These are phyloP conservation scores for Aporophyla nigra DNA, from an alignment of 2,888 invertebrate genomes.

Conservation along the genomic window DNA sequence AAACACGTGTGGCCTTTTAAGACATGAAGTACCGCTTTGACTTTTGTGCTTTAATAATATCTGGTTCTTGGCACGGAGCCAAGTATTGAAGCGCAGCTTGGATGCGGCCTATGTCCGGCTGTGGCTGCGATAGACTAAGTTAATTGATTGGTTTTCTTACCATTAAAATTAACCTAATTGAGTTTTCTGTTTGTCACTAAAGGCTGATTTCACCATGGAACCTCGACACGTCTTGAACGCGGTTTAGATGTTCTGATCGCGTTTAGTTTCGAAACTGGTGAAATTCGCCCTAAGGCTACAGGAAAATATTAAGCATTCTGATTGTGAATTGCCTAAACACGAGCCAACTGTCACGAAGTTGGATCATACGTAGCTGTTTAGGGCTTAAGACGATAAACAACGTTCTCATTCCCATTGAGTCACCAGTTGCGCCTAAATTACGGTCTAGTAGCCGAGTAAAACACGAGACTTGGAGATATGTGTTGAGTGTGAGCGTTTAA, in stretches of 20 bases:
- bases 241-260: too few species aligned
- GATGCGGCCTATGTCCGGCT: background rate
- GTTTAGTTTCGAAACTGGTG: too few species aligned
- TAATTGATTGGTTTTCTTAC: slow-evolving; percentile 7
- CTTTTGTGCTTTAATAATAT: slow-evolving; percentile 34
- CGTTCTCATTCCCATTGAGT: slow-evolving; percentile 6
- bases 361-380: slow-evolving; percentile 7
- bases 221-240: too few species aligned
- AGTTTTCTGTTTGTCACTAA: background rate
- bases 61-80: slow-evolving; percentile 32
- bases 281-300: too few species aligned
- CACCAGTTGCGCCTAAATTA: slow-evolving; percentile 29
- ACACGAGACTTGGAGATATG: slow-evolving; percentile 15
- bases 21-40: slow-evolving; percentile 22
- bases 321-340: slow-evolving; percentile 8
- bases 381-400: slow-evolving; percentile 23
- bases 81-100: slow-evolving; percentile 9
- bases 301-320: background rate
- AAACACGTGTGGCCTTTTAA: slow-evolving; percentile 24
- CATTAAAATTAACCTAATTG: slow-evolving; percentile 5
- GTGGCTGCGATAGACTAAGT: background rate
- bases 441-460: slow-evolving; percentile 9
- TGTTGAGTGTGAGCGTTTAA: slow-evolving; percentile 31
- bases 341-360: slow-evolving; percentile 4
- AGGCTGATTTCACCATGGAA: too few species aligned